These are phyloP conservation scores for Physocephala rufipes DNA, from an alignment of 2,888 invertebrate species.

Conservation along the genomic window DNA sequence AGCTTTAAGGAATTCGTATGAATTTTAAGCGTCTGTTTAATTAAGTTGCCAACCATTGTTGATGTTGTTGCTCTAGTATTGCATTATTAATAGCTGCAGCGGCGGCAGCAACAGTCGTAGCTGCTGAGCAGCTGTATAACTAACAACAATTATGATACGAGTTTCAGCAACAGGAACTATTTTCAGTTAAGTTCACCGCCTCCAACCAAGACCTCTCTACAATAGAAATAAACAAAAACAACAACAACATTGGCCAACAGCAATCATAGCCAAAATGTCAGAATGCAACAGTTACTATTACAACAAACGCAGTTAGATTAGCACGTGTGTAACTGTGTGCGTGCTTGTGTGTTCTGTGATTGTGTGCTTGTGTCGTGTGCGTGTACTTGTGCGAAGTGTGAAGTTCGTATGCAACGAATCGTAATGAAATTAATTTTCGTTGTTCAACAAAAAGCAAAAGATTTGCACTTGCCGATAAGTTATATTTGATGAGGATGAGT, in stretches of 20 bases:
- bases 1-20: not conserved
- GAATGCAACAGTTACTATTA: slow-evolving; percentile 11
- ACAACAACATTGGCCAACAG: not conserved
- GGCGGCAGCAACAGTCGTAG: slow-evolving; percentile 25
- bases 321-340: not conserved
- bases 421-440: slow-evolving; percentile 34
- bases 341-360: no score
- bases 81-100: slow-evolving; percentile 7
- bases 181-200: slow-evolving; percentile 41
- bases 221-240: not conserved
- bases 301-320: no score
- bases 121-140: slow-evolving; percentile 16
- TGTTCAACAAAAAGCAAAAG: slow-evolving; percentile 35
- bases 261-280: not conserved
- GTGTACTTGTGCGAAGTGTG: slow-evolving; percentile 19
- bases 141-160: not conserved
- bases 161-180: not conserved
- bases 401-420: slow-evolving; percentile 33
- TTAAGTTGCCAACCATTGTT: not conserved
- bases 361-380: no score
- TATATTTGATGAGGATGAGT: slow-evolving; percentile 15
- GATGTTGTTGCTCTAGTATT: slow-evolving; percentile 8
- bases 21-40: slow-evolving; percentile 10
- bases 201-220: not conserved
- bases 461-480: slow-evolving; percentile 37